Evolutionary conservation across 2,888 invertebrate species (phyloP).

Genomic region (Eupithecia subumbrata): DNA sequence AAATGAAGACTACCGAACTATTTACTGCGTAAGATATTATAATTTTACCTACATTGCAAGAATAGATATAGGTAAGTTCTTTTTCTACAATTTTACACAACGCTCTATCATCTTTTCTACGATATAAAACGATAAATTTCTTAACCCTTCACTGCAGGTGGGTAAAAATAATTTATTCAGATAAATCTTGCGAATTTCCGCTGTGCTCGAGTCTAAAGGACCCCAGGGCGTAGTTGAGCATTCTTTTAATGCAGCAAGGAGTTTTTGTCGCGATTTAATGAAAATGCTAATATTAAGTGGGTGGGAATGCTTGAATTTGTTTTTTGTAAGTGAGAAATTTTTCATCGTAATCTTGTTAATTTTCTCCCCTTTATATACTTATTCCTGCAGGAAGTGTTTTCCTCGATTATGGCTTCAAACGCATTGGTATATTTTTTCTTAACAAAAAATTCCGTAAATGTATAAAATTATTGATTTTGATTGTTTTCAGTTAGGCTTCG

Average conservation of each 20-base stretch:
- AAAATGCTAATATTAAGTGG: constrained; percentile 63
- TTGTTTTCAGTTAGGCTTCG: not conserved
- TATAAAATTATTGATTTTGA: not conserved
- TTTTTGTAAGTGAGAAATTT: constrained; percentile 35
- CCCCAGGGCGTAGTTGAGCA: constrained; percentile 74
- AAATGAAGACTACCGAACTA: too few species aligned
- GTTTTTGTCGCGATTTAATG: constrained; percentile 69
- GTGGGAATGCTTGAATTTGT: constrained; percentile 35
- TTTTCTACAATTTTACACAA: not conserved
- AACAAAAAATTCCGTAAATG: not conserved
- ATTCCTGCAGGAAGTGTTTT: not conserved
- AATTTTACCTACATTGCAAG: not conserved
- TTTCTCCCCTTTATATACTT: constrained; percentile 11
- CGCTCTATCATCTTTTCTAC: not conserved
- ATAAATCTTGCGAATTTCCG: constrained; percentile 79
- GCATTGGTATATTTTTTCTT: not conserved
- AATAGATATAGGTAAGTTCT: not conserved
- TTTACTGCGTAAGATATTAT: too few species aligned
- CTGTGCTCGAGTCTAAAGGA: constrained; percentile 61
- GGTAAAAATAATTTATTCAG: constrained; percentile 81
- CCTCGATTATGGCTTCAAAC: not conserved
- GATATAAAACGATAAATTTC: constrained; percentile 67
- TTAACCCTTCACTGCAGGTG: constrained; percentile 81
- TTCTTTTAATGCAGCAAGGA: constrained; percentile 76
- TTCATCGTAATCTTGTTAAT: constrained; percentile 33